Evolutionary conservation across 2,888 invertebrate genomes (phyloP), one percentile per base, ranked within the genome.

Genomic region (Plusia festucae): DNA sequence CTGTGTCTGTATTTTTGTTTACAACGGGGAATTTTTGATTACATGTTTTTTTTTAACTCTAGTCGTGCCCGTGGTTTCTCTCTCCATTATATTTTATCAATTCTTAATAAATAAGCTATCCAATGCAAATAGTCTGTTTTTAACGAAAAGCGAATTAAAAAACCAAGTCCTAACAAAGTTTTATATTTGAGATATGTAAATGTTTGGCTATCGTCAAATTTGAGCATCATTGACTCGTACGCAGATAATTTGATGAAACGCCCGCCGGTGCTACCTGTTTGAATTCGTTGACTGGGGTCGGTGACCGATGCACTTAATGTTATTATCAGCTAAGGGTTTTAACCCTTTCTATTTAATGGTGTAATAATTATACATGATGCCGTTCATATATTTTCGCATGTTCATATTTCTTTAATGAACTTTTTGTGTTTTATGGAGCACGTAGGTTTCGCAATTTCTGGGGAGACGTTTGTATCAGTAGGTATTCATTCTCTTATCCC

Each of bases 181-280:
- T 30, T 30, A 30, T 7, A 30, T 9, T 9, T 6, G 15, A n/a
- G 40, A 40, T 40, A n/a, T 34, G 13, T n/a, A n/a, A n/a, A 40
- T 15, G n/a, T n/a, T 40, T 24, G 5, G 24, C 24, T 24, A 3
- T 6, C 9, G 0, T 22, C 53, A 55, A 66, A 44, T 52, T 73
- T 73, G 60, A 73, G 67, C 22, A 53, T 32, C 77, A 15, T 73
- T 62, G 67, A 32, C 24, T 72, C 60, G 68, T 64, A 60, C 60
- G 55, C 68, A 68, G 63, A 71, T 77, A 79, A 78, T 76, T 78
- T 78, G 74, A 73, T 73, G 69, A 69, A 78, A 69, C 61, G 52
- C 69, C 78, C 65, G 54, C 65, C 58, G 64, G 73, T 61, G 78
- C 67, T 77, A 74, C 77, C 73, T 74, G 77, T 77, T 77, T 63